phyloP scores from a whole-genome alignment of 2,797 vertebrate species.

The Melanotaenia maccullochi region DNA sequence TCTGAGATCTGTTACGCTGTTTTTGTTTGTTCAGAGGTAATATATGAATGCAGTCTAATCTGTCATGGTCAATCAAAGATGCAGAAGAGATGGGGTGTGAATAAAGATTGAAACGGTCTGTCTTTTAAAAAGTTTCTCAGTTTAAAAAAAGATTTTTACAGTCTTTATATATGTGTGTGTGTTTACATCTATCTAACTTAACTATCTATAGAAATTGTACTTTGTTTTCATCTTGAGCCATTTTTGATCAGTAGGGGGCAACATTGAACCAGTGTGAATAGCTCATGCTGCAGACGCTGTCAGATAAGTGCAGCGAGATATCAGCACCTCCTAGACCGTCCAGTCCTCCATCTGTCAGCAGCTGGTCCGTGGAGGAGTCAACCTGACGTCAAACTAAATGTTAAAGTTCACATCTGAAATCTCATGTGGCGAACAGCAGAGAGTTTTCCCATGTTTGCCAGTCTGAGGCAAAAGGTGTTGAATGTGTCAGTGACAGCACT shows the following conservation, averaged over 20 bases:
- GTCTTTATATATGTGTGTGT: not conserved
- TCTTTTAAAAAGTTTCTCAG: conserved; percentile 9
- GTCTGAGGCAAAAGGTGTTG: conserved; percentile 1
- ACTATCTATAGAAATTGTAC: not conserved
- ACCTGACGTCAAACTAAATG: not conserved
- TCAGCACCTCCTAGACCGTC: not conserved
- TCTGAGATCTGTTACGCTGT: conserved; percentile 53
- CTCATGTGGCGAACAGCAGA: conserved; percentile 4
- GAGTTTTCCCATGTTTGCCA: conserved; percentile 11
- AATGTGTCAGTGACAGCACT: not conserved
- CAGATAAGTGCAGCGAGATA: not conserved
- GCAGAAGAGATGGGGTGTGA: conserved; percentile 54
- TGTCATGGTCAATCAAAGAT: conserved; percentile 57
- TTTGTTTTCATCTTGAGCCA: too few species aligned
- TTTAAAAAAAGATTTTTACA: not conserved
- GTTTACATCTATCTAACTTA: too few species aligned
- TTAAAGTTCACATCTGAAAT: conserved; percentile 11
- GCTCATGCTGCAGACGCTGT: not conserved
- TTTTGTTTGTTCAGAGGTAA: conserved; percentile 63
- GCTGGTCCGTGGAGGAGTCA: not conserved
- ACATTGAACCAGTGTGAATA: conserved; percentile 46
- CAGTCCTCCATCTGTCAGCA: conserved; percentile 1
- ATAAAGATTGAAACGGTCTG: conserved; percentile 69
- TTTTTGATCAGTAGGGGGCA: conserved; percentile 62
- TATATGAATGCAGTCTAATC: conserved; percentile 56